Evolutionary conservation across 1,140 invertebrate genomes (phyloP).

Genomic region (Laodelphax striatellus): DNA sequence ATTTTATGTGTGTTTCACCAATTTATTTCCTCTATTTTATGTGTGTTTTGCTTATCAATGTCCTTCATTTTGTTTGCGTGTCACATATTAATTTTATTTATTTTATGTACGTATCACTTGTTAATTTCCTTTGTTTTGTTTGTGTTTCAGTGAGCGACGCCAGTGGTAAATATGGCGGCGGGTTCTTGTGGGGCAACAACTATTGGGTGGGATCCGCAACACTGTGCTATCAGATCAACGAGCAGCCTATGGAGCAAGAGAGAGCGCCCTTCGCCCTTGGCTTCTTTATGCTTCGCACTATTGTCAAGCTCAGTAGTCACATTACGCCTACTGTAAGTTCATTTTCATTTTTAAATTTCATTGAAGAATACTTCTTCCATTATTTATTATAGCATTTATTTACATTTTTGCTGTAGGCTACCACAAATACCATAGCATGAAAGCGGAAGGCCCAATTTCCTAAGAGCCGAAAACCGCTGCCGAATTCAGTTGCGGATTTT

Average conservation of each 20-base stretch:
- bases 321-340: constrained; percentile 35
- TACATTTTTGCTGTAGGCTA: no score
- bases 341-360: no score
- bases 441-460: no score
- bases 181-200: constrained; percentile 73
- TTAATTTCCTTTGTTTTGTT: not conserved
- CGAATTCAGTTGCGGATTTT: no score
- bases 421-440: no score
- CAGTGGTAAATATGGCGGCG: constrained; percentile 61
- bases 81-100: not conserved
- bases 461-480: no score
- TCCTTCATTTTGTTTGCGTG: not conserved
- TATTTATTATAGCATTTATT: no score
- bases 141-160: constrained; percentile 59
- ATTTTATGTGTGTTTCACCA: no score
- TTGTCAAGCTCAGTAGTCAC: constrained; percentile 33
- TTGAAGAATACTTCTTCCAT: no score
- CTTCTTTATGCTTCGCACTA: constrained; percentile 44
- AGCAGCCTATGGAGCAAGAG: not conserved
- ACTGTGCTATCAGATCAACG: constrained; percentile 50
- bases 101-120: not conserved
- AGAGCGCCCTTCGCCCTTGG: constrained; percentile 42
- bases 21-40: no score
- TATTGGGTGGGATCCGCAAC: constrained; percentile 68
- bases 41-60: no score